Evolutionary conservation across 2,113 vertebrate genomes (phyloP).

Genomic region (Uria aalge): DNA sequence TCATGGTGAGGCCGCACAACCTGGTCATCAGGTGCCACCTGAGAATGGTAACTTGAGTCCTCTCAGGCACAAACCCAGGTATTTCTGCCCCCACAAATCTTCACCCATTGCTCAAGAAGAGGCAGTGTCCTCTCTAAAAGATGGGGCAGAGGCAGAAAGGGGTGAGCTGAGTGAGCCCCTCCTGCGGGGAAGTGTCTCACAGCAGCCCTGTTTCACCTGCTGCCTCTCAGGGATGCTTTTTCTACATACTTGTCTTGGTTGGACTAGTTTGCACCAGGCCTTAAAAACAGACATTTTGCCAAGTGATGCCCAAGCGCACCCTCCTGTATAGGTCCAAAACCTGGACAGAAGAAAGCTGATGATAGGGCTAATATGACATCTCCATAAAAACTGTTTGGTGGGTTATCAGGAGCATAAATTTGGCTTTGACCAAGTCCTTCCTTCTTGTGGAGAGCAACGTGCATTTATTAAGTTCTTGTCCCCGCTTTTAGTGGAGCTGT

Average conservation of each 20-base stretch:
- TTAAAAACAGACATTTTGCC: background rate
- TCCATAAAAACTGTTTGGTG: background rate
- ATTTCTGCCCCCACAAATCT: background rate
- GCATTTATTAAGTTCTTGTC: background rate
- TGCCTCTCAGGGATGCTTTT: background rate
- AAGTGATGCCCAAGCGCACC: background rate
- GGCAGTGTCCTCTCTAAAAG: background rate
- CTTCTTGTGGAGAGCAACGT: background rate
- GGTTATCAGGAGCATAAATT: background rate
- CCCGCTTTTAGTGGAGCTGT: background rate
- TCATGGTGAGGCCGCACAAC: accelerated
- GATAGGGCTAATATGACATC: background rate
- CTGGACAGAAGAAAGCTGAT: background rate
- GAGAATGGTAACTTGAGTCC: background rate
- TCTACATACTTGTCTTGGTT: background rate
- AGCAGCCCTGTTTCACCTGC: background rate
- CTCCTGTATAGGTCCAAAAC: background rate
- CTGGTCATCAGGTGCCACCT: background rate
- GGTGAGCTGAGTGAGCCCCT: background rate
- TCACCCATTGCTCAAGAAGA: background rate
- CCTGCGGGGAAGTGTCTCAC: background rate
- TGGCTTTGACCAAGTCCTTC: background rate
- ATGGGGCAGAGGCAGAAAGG: background rate
- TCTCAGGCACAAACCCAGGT: background rate
- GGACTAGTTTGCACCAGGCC: background rate